Evolutionary conservation across 2,888 invertebrate genomes (phyloP).

Genomic region (Synergus gifuensis): DNA sequence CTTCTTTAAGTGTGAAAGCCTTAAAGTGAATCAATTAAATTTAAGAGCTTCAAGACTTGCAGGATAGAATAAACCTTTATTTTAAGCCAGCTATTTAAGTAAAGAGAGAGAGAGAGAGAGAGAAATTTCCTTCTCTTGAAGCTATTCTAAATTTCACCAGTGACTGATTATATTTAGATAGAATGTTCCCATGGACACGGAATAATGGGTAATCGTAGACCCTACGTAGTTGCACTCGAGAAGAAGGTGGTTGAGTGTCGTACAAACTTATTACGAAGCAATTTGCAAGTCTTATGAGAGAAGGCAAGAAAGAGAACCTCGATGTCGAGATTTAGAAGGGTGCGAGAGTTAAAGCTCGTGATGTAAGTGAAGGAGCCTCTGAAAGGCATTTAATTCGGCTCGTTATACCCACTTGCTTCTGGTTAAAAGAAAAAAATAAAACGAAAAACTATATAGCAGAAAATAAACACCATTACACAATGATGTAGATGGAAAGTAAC

Average conservation of each 20-base stretch:
- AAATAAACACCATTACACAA: conserved; percentile 8
- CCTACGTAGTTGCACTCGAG: conserved; percentile 26
- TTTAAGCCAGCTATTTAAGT: background rate
- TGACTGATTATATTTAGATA: conserved; percentile 26
- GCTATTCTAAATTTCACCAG: background rate
- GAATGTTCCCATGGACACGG: conserved; percentile 12
- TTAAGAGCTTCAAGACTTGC: too few relatives aligned
- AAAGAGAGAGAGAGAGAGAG: background rate
- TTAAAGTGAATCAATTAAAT: background rate
- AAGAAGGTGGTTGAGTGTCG: conserved; percentile 49
- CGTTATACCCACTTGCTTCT: conserved; percentile 30
- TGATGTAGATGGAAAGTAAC: background rate
- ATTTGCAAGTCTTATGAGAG: conserved; percentile 67
- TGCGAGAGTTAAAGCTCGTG: conserved; percentile 43
- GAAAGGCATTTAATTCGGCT: conserved; percentile 60
- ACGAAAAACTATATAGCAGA: background rate
- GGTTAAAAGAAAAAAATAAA: conserved; percentile 22
- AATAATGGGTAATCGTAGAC: conserved; percentile 27
- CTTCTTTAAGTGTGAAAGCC: background rate
- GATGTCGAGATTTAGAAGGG: conserved; percentile 39
- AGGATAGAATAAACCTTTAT: background rate
- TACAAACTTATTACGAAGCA: conserved; percentile 66
- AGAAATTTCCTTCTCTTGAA: background rate
- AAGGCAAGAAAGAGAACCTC: conserved; percentile 45
- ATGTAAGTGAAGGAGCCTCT: conserved; percentile 49